These are phyloP conservation scores for Sus cebifrons DNA, from an alignment of 2,797 vertebrate genomes.

Conservation along the genomic window DNA sequence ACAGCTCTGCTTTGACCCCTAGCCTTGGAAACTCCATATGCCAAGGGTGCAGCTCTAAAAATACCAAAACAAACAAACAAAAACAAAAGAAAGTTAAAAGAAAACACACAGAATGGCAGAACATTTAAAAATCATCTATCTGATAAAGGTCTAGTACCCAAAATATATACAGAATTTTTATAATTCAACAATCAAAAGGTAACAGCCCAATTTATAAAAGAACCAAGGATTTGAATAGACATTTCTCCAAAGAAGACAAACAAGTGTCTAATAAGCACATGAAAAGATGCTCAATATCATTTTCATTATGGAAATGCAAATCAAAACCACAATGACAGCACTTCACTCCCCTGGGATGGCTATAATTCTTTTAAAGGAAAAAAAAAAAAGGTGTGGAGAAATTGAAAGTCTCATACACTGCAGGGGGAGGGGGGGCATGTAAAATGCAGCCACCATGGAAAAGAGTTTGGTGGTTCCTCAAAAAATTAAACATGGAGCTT, in stretches of 20 bases:
- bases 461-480: not conserved
- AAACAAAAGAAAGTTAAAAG: not conserved
- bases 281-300: not conserved
- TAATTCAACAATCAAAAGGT: not conserved
- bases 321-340: not conserved
- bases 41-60: no score
- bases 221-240: not conserved
- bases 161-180: not conserved
- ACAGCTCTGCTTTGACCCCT: no score
- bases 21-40: no score
- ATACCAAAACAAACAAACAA: no score
- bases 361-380: not conserved
- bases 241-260: not conserved
- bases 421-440: not conserved
- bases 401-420: not conserved
- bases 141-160: not conserved
- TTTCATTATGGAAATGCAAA: slow-evolving; percentile 3
- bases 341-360: not conserved
- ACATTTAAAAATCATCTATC: not conserved
- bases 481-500: not conserved
- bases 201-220: not conserved
- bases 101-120: not conserved
- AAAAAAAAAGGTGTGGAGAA: not conserved
- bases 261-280: not conserved
- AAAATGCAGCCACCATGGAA: not conserved